Conservation (phyloP, 2,888 invertebrate genomes). For the Drosophila picticornis region DNA sequence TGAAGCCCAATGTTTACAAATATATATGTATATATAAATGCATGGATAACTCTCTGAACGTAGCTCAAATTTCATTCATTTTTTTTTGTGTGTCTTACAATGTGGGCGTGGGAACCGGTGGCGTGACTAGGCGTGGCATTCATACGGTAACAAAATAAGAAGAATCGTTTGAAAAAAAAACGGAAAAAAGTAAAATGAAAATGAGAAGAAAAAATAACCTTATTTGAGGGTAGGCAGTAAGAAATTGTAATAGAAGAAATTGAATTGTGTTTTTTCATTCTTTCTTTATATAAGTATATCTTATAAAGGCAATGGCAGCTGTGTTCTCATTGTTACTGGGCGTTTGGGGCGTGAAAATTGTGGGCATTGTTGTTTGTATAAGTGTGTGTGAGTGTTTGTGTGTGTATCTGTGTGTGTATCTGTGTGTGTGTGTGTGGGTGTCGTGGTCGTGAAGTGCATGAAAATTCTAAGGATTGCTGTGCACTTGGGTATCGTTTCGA, state of each 20-base stretch:
- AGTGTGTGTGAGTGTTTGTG: constrained; percentile 15
- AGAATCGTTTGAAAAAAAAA: constrained; percentile 11
- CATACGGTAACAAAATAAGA: constrained; percentile 38
- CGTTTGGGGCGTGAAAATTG: constrained; percentile 17
- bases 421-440: constrained; percentile 19
- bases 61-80: constrained; percentile 49
- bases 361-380: constrained; percentile 36
- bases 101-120: constrained; percentile 18
- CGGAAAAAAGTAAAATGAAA: constrained; percentile 14
- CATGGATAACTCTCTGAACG: constrained; percentile 8
- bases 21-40: constrained; percentile 1
- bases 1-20: not conserved
- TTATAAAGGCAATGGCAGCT: constrained; percentile 64
- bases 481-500: constrained; percentile 67
- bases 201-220: constrained; percentile 30
- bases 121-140: constrained; percentile 56
- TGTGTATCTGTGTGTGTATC: not conserved
- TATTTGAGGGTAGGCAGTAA: constrained; percentile 52
- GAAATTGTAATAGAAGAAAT: constrained; percentile 77
- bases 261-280: constrained; percentile 68
- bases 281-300: constrained; percentile 16
- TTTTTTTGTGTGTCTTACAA: constrained; percentile 22
- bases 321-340: constrained; percentile 56
- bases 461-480: constrained; percentile 68
- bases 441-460: constrained; percentile 51